Percentiles rank a stretch among this genome's conserved stretches.
phyloP scores from a whole-genome alignment of 2,888 invertebrate genomes.

The Dione juno region DNA sequence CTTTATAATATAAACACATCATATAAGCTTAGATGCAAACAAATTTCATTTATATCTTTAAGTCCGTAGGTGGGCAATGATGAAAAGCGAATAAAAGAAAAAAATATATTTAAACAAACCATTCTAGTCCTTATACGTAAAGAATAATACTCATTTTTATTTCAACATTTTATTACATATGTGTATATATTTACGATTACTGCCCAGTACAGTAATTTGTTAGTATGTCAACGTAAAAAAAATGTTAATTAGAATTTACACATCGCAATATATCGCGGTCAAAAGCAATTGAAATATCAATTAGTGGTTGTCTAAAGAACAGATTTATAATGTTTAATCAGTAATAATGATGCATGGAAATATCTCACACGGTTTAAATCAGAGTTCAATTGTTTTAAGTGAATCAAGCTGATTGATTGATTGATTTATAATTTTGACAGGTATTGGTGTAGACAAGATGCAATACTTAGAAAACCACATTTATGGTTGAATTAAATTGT shows the following conservation, averaged over 20 bases:
- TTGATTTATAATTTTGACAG: not conserved
- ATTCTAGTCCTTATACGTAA: not conserved
- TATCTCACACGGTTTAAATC: constrained; percentile 15
- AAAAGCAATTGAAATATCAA: constrained; percentile 32
- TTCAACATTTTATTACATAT: not conserved
- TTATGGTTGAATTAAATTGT: not conserved
- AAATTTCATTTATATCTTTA: constrained; percentile 21
- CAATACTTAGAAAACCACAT: not conserved
- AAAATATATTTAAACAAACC: not conserved
- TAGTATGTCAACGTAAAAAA: constrained; percentile 32
- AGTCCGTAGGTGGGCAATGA: constrained; percentile 30
- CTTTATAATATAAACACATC: not conserved
- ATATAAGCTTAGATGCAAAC: constrained; percentile 6
- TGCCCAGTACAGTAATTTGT: constrained; percentile 35
- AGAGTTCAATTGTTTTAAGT: constrained; percentile 1
- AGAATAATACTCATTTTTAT: constrained; percentile 13
- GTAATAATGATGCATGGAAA: constrained; percentile 12
- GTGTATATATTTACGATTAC: constrained; percentile 28
- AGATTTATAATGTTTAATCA: not conserved
- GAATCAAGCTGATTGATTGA: not conserved
- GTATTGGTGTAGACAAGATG: too few relatives aligned
- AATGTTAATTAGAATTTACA: constrained; percentile 36
- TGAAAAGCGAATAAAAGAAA: constrained; percentile 14
- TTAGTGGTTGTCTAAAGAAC: not conserved
- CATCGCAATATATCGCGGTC: constrained; percentile 33